These are phyloP conservation scores for Dermatophagoides farinae DNA, from an alignment of 1,140 invertebrate genomes.

Conservation along the genomic window DNA sequence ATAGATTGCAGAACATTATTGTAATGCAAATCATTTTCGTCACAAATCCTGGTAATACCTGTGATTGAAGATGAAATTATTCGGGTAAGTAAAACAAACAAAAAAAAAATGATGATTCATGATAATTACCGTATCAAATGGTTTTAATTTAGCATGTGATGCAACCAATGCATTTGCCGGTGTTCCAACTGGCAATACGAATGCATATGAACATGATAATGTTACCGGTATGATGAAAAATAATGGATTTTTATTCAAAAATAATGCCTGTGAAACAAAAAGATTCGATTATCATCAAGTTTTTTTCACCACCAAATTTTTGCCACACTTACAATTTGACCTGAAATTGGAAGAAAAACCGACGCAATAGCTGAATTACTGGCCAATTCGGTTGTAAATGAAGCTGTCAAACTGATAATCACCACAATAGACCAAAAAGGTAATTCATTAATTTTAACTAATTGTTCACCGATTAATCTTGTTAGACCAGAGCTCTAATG, in stretches of 20 bases:
- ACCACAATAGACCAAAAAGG: constrained; percentile 24
- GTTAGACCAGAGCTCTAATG: constrained; percentile 45
- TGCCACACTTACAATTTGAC: constrained; percentile 44
- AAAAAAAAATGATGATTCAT: neutral
- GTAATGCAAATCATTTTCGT: constrained; percentile 6
- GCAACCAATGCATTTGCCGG: constrained; percentile 36
- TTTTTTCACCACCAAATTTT: neutral
- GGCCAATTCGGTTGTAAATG: constrained; percentile 51
- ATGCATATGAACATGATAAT: constrained; percentile 30
- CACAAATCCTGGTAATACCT: constrained; percentile 1
- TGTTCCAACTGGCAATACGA: constrained; percentile 36
- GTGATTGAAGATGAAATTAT: neutral
- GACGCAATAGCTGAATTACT: constrained; percentile 68
- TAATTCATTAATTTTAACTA: constrained; percentile 23
- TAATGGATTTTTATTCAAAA: constrained; percentile 28
- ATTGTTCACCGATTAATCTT: constrained; percentile 41
- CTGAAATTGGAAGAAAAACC: constrained; percentile 53
- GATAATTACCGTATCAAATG: constrained; percentile 26
- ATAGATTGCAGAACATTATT: constrained; percentile 11
- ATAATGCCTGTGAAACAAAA: constrained; percentile 20
- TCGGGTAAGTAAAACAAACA: no score
- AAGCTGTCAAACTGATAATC: constrained; percentile 29
- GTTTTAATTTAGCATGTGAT: constrained; percentile 24
- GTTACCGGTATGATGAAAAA: constrained; percentile 32
- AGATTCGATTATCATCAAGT: neutral